Base-by-base conservation (phyloP, 2,113 vertebrate genomes). In the Rafetus swinhoei region DNA sequence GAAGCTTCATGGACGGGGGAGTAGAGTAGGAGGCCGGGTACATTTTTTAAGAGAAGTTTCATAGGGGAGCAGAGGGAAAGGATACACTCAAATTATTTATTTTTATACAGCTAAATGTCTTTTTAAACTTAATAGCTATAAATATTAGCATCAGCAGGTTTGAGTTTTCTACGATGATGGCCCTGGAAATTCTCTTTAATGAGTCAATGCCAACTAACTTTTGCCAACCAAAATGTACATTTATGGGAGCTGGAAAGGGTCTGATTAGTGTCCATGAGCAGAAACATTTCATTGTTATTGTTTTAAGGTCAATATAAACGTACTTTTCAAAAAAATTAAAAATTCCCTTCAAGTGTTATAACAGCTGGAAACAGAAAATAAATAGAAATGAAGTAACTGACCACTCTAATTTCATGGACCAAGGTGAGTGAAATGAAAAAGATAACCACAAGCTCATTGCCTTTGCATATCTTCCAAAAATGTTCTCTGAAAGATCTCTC, bases 391-490 rank as follows among this genome's bases (percentile, higher is more conserved):
- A 82, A 8, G 2, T 59, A 77, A 77, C 22, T 77, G 24, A 39
- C 39, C 39, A 77, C 12, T 25, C 74, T 76, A 77, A 50, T 77
- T 50, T 50, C 39, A 50, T 77, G 39, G 19, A 87, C 84, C 50
- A 87, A 90, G 32, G 32, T n/a, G 65, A 35, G 65, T 94, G 90
- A 93, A 94, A 88, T 9, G 27, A 94, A 77, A 21, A 29, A 55
- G 54, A 9, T 56, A 90, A 65, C 74, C 39, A 81, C 77, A 84
- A 92, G 80, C 35, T 81, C 25, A 52, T 14, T 35, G 83, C n/a
- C 21, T 50, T 11, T 32, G 53, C 25, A 89, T 82, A 52, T 93
- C 92, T 84, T 82, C 57, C 53, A 55, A 57, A 79, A 45, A 7
- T 29, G 74, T 60, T 14, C 85, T 59, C 6, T 60, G 45, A 79